Base-by-base conservation (phyloP, 2,113 vertebrate species). In the Chlamydotis undulata region DNA sequence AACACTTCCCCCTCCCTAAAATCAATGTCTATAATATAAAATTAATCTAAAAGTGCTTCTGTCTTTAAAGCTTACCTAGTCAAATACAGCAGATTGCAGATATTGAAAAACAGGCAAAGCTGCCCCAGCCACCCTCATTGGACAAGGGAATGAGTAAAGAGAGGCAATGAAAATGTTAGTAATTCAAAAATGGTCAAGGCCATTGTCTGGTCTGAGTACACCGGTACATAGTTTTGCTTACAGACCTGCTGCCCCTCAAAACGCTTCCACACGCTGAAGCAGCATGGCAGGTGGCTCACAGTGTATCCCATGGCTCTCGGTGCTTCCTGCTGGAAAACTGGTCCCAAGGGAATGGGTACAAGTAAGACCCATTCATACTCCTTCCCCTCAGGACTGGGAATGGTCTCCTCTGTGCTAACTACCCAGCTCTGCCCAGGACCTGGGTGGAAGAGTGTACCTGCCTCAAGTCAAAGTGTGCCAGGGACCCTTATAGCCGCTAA, bases 231-330 rank as follows among this genome's bases (percentile, higher is more conserved):
- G 12, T 15, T 80, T 43, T 65, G n/a, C 35, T 61, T 35, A 49
- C 26, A 87, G 56, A 75, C 4, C 7, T 86, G 26, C 13, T 61
- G 35, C 9, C 53, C 6, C 33, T 12, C 1, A 5, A 70, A 57
- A 73, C 0, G 0, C 41, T 35, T 7, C 16, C 53, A 49, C 3
- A 21, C 10, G 17, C 6, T 18, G 14, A 69, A 31, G 41, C 26
- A 68, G 15, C 0, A 2, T 11, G 53, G 14, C 21, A 57, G 19
- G 8, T 57, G n/a, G 15, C 31, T 81, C 52, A 63, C 8, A 9
- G 24, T 12, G 24, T 5, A 12, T 14, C 28, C 19, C 22, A 11
- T 1, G 21, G n/a, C n/a, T 74, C n/a, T 41, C 47, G n/a, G 25
- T 55, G n/a, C 22, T 41, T 67, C 60, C 39, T 70, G 7, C 28